Base-by-base conservation (phyloP, 2,113 vertebrate species). In the Seriola aureovittata region DNA sequence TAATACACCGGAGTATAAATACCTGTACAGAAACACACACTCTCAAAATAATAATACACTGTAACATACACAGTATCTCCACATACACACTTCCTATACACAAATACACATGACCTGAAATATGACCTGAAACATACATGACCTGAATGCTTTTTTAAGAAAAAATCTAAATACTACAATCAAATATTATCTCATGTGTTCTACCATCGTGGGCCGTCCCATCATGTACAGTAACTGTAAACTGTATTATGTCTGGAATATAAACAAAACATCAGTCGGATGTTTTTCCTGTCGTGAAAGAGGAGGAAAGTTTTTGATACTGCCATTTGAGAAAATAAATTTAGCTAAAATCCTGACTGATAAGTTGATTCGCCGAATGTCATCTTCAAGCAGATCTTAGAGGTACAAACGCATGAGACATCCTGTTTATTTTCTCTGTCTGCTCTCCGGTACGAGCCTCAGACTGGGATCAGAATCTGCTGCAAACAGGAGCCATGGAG, bases 341-440 rank as follows among this genome's bases (percentile, higher is more conserved):
- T 62, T 46, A 21, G 7, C 4, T 71, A 2, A 72, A 52, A 55
- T 44, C 7, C 32, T 8, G 21, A 71, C 50, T 16, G 10, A 80
- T 65, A 50, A 63, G 10, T 36, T 75, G 46, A 78, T 71, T 14
- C 21, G 19, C 34, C 1, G 46, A 55, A 42, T 40, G 44, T 78
- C 68, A 58, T 88, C 70, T 85, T 36, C 40, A 75, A 65, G 70
- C 65, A 77, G 36, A 84, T 76, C 69, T 77, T 25, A 78, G 64
- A 65, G 48, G 80, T 11, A 79, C 64, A 85, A 73, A 79, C 25
- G n/a, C 38, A 44, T 16, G 8, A 16, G 69, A 77, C 81, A 70
- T 85, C 80, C 71, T 77, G 83, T 89, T 85, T 88, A 81, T 90
- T 89, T 90, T 82, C 46, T 32, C 71, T 71, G 75, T 76, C 59